phyloP scores from a whole-genome alignment of 2,113 vertebrate genomes.

The Ariopsis seemanni region DNA sequence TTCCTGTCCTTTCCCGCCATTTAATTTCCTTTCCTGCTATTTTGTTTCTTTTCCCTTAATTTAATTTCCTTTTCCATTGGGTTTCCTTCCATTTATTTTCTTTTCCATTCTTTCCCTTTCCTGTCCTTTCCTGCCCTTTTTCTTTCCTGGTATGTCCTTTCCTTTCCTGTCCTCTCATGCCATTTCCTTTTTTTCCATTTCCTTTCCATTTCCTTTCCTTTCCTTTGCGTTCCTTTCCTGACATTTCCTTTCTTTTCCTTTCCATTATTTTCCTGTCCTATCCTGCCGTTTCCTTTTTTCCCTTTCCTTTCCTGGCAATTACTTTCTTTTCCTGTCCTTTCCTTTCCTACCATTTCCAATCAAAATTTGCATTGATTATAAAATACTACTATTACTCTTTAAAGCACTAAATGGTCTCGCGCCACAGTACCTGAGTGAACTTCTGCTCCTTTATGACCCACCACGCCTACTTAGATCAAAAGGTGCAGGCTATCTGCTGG shows the following conservation, averaged over 20 bases:
- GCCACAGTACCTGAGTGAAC: too few relatives aligned
- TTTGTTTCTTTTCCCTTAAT: neutral
- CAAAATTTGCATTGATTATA: too few relatives aligned
- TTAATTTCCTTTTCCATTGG: too few relatives aligned
- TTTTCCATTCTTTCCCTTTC: neutral
- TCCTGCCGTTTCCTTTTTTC: neutral
- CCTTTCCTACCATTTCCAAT: neutral
- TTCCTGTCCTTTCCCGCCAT: neutral
- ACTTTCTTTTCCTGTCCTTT: neutral
- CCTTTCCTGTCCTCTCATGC: neutral
- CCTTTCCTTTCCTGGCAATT: neutral
- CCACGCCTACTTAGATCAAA: too few relatives aligned
- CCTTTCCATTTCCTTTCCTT: too few relatives aligned
- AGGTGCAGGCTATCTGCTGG: too few relatives aligned
- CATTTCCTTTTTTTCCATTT: constrained; percentile 29
- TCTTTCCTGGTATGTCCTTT: neutral
- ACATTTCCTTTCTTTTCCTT: neutral
- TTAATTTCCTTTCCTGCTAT: too few relatives aligned
- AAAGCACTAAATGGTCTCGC: too few relatives aligned
- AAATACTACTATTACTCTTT: too few relatives aligned
- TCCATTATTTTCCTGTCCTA: neutral
- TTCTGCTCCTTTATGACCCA: too few relatives aligned
- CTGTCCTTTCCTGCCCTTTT: neutral
- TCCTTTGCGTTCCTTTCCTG: neutral
- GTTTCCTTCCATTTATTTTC: too few relatives aligned